Conservation (phyloP, 2,888 invertebrate species). For the Punctoribates punctum region DNA sequence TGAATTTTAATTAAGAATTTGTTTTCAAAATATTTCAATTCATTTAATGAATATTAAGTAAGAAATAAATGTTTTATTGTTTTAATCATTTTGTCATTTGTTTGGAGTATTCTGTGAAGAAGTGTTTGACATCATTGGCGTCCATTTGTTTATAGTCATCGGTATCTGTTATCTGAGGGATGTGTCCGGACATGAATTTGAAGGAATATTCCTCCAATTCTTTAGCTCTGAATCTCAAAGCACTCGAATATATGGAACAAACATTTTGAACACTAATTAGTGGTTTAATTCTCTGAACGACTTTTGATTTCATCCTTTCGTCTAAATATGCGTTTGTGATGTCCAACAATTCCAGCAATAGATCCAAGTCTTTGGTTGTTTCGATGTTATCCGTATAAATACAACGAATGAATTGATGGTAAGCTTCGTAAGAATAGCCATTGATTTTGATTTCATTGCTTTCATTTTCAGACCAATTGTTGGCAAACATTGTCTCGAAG, state of each 20-base stretch:
- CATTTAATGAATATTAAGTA: too few species aligned
- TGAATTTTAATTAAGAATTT: too few species aligned
- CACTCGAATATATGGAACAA: not conserved
- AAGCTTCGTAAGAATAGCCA: constrained; percentile 32
- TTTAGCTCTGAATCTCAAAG: not conserved
- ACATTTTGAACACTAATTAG: not conserved
- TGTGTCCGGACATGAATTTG: not conserved
- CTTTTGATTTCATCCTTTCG: too few species aligned
- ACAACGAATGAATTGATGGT: constrained; percentile 22
- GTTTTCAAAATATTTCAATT: too few species aligned
- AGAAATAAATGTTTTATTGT: too few species aligned
- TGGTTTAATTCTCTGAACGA: not conserved
- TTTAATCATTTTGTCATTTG: too few species aligned
- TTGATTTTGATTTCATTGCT: constrained; percentile 27
- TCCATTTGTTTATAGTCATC: not conserved
- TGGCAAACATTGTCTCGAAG: constrained; percentile 33
- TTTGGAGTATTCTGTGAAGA: not conserved
- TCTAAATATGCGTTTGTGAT: too few species aligned
- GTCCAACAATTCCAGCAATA: too few species aligned
- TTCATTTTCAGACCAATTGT: constrained; percentile 18
- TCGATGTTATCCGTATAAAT: constrained; percentile 7
- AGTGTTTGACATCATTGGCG: not conserved
- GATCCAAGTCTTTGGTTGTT: not conserved
- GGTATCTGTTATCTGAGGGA: not conserved
- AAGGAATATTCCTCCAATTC: not conserved